Percentiles rank a stretch among this genome's conserved stretches.
Conservation (phyloP, 2,113 vertebrate genomes). For the Monarcha castaneiventris region DNA sequence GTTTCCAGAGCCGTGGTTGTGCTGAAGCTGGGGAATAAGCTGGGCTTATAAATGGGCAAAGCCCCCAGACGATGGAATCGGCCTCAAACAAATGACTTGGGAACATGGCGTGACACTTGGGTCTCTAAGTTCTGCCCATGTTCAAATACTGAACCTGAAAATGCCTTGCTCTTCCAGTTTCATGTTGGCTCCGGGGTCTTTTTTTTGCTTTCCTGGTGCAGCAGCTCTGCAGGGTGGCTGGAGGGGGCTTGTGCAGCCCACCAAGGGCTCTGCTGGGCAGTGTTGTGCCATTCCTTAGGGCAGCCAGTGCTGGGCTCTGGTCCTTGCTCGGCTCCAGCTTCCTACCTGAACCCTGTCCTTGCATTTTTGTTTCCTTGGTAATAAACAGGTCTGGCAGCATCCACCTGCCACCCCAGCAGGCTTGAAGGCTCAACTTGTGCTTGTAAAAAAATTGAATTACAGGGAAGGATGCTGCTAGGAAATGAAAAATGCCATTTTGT, state of each 20-base stretch:
- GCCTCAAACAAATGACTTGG: neutral
- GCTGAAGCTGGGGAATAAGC: neutral
- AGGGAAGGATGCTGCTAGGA: neutral
- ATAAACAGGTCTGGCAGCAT: neutral
- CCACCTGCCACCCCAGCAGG: neutral
- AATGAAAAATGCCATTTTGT: neutral
- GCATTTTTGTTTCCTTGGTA: neutral
- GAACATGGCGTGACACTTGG: fast-evolving
- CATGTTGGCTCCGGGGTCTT: fast-evolving
- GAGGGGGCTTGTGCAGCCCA: neutral
- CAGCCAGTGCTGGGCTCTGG: neutral
- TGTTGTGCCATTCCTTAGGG: neutral
- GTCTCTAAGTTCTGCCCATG: neutral
- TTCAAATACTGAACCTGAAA: neutral
- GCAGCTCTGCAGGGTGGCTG: fast-evolving
- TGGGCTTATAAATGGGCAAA: neutral
- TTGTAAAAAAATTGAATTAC: neutral
- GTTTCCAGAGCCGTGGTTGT: neutral
- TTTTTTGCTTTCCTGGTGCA: neutral
- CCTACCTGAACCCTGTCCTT: neutral
- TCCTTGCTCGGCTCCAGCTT: neutral
- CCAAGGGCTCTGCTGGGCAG: neutral
- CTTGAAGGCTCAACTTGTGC: neutral
- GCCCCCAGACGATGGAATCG: neutral
- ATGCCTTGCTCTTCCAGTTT: neutral